A percentile compares a stretch with the other conserved stretches of the same genome.
Conservation (phyloP, 2,888 invertebrate genomes). For the Diogma glabrata region DNA sequence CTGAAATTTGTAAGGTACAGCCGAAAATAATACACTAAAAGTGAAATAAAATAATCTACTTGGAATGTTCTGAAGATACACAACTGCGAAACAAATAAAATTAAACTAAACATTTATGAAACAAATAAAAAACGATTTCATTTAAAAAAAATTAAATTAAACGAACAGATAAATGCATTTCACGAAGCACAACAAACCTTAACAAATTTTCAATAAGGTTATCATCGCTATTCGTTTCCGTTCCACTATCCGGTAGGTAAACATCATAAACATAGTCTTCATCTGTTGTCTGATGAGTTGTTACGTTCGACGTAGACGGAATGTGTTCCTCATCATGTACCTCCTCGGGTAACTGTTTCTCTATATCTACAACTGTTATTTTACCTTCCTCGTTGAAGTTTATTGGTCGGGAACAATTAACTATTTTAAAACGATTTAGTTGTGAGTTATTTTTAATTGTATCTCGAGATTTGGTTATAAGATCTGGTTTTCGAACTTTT, state of each 20-base stretch:
- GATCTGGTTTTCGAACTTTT: conserved; percentile 38
- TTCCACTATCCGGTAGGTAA: conserved; percentile 44
- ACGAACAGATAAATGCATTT: conserved; percentile 6
- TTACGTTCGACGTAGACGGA: conserved; percentile 21
- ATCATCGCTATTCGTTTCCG: conserved; percentile 32
- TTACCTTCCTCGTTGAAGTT: conserved; percentile 23
- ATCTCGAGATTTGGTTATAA: conserved; percentile 37
- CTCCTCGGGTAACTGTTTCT: conserved; percentile 30
- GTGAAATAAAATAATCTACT: no score
- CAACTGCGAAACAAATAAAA: no score
- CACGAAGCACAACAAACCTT: conserved; percentile 31
- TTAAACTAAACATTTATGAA: no score
- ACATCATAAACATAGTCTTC: conserved; percentile 50
- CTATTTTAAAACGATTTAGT: conserved; percentile 45
- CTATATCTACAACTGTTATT: conserved; percentile 48
- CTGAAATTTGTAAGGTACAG: no score
- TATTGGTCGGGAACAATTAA: conserved; percentile 44
- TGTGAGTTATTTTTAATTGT: conserved; percentile 37
- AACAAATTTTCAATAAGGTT: conserved; percentile 27
- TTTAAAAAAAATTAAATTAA: conserved; percentile 1
- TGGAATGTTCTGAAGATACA: no score
- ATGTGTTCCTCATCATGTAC: conserved; percentile 14
- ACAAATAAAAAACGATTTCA: no score
- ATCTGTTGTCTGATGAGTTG: conserved; percentile 10
- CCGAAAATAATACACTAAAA: no score